A percentile compares a stretch with the other conserved stretches of the same genome.
phyloP scores from a whole-genome alignment of 2,113 vertebrate species.

The Vidua macroura region DNA sequence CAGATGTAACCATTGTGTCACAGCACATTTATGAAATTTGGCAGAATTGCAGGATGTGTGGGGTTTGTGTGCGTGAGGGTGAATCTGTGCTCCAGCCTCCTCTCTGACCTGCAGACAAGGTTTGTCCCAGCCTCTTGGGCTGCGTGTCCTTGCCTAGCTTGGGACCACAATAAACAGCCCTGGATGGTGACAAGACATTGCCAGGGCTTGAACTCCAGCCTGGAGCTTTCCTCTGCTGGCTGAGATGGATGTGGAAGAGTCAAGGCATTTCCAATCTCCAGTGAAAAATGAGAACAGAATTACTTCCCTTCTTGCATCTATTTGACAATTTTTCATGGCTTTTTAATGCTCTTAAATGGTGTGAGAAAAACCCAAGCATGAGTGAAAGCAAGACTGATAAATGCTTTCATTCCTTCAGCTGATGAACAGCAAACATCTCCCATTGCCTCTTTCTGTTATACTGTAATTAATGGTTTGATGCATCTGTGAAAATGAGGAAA shows the following conservation, averaged over 20 bases:
- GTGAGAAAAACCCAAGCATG: background rate
- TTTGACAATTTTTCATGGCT: background rate
- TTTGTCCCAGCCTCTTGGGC: background rate
- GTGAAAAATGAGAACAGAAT: background rate
- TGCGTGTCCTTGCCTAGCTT: background rate
- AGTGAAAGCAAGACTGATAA: background rate
- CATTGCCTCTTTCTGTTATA: background rate
- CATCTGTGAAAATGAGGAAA: background rate
- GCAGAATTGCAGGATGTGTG: background rate
- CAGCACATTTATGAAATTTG: background rate
- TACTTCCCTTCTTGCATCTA: background rate
- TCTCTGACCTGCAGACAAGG: background rate
- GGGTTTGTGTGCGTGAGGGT: background rate
- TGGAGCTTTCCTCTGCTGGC: background rate
- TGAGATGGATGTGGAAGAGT: background rate
- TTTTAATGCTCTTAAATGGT: background rate
- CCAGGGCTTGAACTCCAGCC: background rate
- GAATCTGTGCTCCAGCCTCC: background rate
- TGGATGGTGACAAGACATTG: background rate
- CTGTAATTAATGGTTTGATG: background rate
- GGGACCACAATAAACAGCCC: background rate
- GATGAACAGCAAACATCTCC: background rate
- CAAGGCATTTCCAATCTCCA: background rate
- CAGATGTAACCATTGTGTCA: conserved; percentile 20
- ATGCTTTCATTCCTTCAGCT: background rate